Conservation (phyloP, 2,113 vertebrate species). For the Seriola quinqueradiata region DNA sequence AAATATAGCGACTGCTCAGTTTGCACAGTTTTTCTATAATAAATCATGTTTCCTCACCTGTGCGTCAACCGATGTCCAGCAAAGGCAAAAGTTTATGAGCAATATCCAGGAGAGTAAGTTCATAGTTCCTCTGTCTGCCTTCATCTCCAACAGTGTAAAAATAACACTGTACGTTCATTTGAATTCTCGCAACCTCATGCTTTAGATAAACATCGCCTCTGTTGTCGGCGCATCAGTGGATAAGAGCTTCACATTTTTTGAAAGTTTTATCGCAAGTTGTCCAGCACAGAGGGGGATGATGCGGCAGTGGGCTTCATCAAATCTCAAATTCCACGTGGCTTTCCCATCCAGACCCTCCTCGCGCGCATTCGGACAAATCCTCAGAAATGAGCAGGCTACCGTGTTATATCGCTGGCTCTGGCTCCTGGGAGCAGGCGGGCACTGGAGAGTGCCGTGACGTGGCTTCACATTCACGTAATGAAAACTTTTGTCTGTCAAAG, state of each 20-base stretch:
- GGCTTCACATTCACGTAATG: neutral
- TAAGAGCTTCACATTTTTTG: neutral
- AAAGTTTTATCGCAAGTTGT: constrained; percentile 44
- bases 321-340: neutral
- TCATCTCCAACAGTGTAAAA: neutral
- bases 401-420: neutral
- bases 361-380: neutral
- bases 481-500: too few species aligned
- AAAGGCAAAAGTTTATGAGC: constrained; percentile 50
- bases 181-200: neutral
- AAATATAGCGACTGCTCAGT: neutral
- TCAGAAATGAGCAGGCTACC: neutral
- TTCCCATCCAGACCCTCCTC: neutral
- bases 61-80: constrained; percentile 44
- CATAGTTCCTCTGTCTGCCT: constrained; percentile 4
- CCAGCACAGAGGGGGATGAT: neutral
- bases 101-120: constrained; percentile 37
- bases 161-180: neutral
- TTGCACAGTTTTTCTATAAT: neutral
- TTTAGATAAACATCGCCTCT: neutral
- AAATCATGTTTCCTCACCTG: constrained; percentile 56
- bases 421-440: neutral
- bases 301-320: neutral
- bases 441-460: neutral
- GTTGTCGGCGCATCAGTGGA: neutral